A percentile compares a stretch with the other conserved stretches of the same genome.
Evolutionary conservation across 2,797 vertebrate species (phyloP).

Genomic region (Labroides dimidiatus): DNA sequence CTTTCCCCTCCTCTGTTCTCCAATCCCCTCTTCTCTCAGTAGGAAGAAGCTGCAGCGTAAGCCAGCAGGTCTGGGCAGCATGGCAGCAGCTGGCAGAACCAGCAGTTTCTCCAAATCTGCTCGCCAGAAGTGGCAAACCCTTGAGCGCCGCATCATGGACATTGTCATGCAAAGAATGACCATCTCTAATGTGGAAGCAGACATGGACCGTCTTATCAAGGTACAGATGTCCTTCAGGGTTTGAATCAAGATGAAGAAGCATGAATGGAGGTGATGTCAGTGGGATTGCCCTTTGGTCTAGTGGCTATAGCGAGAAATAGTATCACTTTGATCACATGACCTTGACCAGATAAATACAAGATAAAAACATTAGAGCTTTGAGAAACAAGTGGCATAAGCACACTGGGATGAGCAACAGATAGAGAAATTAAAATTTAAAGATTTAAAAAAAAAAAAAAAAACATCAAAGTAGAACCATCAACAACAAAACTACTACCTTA

Average conservation of each 20-base stretch:
- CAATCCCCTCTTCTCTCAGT: slow-evolving; percentile 32
- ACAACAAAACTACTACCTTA: neutral
- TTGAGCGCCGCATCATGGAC: slow-evolving; percentile 92
- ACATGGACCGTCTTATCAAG: slow-evolving; percentile 98
- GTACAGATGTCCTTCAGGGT: slow-evolving; percentile 64
- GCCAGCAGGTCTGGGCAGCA: slow-evolving; percentile 58
- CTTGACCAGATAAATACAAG: too few relatives aligned
- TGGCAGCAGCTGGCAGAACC: slow-evolving; percentile 53
- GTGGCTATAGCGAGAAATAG: too few relatives aligned
- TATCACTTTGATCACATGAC: neutral
- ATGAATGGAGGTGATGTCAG: too few relatives aligned
- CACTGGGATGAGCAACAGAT: neutral
- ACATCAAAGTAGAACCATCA: neutral
- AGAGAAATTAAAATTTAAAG: neutral
- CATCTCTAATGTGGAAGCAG: slow-evolving; percentile 92
- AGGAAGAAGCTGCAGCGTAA: slow-evolving; percentile 94
- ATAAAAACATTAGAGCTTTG: too few relatives aligned
- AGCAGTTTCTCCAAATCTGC: slow-evolving; percentile 91
- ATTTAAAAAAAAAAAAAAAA: neutral
- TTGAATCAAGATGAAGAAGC: neutral
- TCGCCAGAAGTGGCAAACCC: slow-evolving; percentile 94
- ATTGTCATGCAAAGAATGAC: slow-evolving; percentile 99
- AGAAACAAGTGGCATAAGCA: too few relatives aligned
- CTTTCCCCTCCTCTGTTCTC: neutral
- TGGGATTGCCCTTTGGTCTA: too few relatives aligned